Evolutionary conservation across 2,797 vertebrate species (phyloP).

Genomic region (Mormyrus proboscirostris): DNA sequence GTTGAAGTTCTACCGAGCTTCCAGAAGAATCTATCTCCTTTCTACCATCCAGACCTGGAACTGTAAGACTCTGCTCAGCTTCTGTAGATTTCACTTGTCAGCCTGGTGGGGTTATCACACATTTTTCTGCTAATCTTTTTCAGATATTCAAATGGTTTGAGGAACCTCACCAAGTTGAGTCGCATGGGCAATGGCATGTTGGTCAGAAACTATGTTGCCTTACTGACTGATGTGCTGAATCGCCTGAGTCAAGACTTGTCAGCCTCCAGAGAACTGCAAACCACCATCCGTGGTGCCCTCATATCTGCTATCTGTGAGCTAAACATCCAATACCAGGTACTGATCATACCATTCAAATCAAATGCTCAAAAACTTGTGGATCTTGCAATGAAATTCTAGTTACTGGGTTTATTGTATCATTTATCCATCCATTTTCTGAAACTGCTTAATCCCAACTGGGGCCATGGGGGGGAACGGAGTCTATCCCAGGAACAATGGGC

Average conservation of each 20-base stretch:
- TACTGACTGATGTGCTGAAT: constrained; percentile 58
- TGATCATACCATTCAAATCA: neutral
- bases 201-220: constrained; percentile 57
- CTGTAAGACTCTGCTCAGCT: constrained; percentile 56
- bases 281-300: constrained; percentile 50
- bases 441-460: neutral
- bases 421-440: neutral
- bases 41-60: constrained; percentile 49
- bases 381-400: neutral
- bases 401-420: neutral
- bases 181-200: constrained; percentile 55
- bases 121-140: constrained; percentile 4
- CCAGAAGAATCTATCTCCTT: constrained; percentile 37
- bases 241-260: constrained; percentile 51
- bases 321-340: constrained; percentile 57
- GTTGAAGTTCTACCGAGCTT: constrained; percentile 65
- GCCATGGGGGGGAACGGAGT: neutral
- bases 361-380: neutral
- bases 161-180: constrained; percentile 59
- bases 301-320: constrained; percentile 54
- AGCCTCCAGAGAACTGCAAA: constrained; percentile 41
- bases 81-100: neutral
- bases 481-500: neutral
- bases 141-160: constrained; percentile 59
- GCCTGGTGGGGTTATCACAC: neutral